Conservation (phyloP, 1,140 invertebrate species). For the Drosophila dunni region DNA sequence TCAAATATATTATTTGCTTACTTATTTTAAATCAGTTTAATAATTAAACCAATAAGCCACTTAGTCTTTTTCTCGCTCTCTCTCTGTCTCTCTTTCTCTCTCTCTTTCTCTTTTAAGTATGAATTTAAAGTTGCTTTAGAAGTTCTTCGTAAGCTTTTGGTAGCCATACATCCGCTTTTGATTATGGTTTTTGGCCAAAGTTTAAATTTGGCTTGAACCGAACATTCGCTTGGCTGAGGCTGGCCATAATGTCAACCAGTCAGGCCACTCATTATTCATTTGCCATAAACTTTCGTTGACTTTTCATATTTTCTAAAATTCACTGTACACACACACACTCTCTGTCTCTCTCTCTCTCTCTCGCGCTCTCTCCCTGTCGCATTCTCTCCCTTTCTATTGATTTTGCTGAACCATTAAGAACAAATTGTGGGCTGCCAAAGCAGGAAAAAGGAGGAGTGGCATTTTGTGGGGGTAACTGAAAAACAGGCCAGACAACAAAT, state of each 20-base stretch:
- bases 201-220: conserved; percentile 8
- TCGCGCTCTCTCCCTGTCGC: conserved; percentile 12
- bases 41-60: too few species aligned
- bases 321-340: conserved; percentile 46
- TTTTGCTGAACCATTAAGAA: conserved; percentile 70
- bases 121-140: neutral
- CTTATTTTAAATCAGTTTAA: too few species aligned
- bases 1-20: too few species aligned
- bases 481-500: conserved; percentile 70
- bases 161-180: neutral
- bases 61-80: too few species aligned
- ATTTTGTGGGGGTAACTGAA: neutral
- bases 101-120: neutral
- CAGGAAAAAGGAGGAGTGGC: neutral
- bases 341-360: neutral
- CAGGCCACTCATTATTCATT: conserved; percentile 79
- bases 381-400: conserved; percentile 55
- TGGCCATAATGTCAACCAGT: conserved; percentile 56
- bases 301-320: conserved; percentile 80
- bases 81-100: too few species aligned
- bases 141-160: neutral
- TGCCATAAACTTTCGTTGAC: conserved; percentile 77
- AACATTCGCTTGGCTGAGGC: conserved; percentile 29
- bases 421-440: conserved; percentile 40
- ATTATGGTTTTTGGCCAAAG: conserved; percentile 1